These are phyloP conservation scores for Perca fluviatilis DNA, from an alignment of 2,113 vertebrate species.

Conservation along the genomic window DNA sequence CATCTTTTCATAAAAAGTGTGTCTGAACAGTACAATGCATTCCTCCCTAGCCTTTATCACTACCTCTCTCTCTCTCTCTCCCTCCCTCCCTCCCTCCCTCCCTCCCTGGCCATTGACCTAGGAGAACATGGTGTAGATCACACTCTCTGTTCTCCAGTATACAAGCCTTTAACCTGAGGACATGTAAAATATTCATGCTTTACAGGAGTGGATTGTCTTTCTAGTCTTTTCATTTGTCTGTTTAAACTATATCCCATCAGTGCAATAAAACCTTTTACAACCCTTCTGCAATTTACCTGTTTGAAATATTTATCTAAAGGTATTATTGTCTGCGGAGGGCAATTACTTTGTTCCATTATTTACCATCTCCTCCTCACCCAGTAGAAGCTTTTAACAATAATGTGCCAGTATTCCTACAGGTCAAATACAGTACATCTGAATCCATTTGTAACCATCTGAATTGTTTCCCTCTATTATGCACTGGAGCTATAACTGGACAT, in stretches of 20 bases:
- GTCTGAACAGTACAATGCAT: constrained; percentile 82
- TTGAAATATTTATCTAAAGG: constrained; percentile 86
- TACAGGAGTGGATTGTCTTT: constrained; percentile 58
- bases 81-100: neutral
- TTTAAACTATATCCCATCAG: constrained; percentile 77
- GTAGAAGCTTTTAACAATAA: constrained; percentile 76
- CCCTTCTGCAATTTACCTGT: constrained; percentile 78
- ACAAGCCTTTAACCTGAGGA: constrained; percentile 76
- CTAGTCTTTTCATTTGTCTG: constrained; percentile 79
- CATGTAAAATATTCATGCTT: constrained; percentile 84
- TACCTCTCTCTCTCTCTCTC: constrained; percentile 6
- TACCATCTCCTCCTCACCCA: constrained; percentile 69
- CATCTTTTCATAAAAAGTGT: constrained; percentile 89
- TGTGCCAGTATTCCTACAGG: constrained; percentile 53
- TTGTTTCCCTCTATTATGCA: constrained; percentile 70
- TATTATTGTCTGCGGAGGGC: constrained; percentile 84
- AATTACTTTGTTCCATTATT: constrained; percentile 87
- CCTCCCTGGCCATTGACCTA: constrained; percentile 50
- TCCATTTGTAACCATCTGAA: constrained; percentile 76
- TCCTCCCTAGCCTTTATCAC: constrained; percentile 69
- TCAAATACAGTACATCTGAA: constrained; percentile 62
- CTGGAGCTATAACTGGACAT: constrained; percentile 51
- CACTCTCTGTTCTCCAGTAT: constrained; percentile 57
- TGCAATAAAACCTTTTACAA: constrained; percentile 84
- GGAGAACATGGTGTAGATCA: constrained; percentile 55